These are phyloP conservation scores for Leptinotarsa haldemani DNA, from an alignment of 2,888 invertebrate genomes.

Conservation along the genomic window DNA sequence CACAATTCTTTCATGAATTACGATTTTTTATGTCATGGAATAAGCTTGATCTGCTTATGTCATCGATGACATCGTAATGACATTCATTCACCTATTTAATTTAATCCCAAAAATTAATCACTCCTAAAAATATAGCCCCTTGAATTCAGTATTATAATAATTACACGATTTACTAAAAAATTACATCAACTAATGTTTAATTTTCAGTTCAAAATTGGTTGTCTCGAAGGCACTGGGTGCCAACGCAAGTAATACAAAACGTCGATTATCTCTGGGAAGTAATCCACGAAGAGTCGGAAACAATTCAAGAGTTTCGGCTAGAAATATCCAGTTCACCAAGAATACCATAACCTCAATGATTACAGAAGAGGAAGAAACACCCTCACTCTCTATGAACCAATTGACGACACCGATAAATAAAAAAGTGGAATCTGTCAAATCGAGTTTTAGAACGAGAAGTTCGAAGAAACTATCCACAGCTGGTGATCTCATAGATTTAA, in stretches of 20 bases:
- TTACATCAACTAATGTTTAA: not conserved
- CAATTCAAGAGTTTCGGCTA: conserved; percentile 25
- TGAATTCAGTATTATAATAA: too few species aligned
- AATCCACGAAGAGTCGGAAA: not conserved
- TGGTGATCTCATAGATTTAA: conserved; percentile 7
- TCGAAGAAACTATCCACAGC: not conserved
- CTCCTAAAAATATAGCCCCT: too few species aligned
- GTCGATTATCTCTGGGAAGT: conserved; percentile 35
- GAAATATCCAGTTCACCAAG: conserved; percentile 33
- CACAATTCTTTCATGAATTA: too few species aligned
- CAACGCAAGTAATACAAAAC: conserved; percentile 26
- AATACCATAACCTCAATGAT: conserved; percentile 29
- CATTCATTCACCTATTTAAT: too few species aligned
- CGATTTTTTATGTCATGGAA: too few species aligned
- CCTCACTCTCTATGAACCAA: conserved; percentile 21
- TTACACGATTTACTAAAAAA: not conserved
- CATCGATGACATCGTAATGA: too few species aligned
- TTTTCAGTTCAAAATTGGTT: conserved; percentile 39
- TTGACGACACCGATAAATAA: conserved; percentile 3
- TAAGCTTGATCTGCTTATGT: too few species aligned
- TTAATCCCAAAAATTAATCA: too few species aligned
- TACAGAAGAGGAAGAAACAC: conserved; percentile 30
- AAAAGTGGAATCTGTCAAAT: conserved; percentile 10
- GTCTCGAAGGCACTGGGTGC: conserved; percentile 34
- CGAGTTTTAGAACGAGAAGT: not conserved